Conservation (phyloP, 2,113 vertebrate species). For the Aspidoscelis tigris region DNA sequence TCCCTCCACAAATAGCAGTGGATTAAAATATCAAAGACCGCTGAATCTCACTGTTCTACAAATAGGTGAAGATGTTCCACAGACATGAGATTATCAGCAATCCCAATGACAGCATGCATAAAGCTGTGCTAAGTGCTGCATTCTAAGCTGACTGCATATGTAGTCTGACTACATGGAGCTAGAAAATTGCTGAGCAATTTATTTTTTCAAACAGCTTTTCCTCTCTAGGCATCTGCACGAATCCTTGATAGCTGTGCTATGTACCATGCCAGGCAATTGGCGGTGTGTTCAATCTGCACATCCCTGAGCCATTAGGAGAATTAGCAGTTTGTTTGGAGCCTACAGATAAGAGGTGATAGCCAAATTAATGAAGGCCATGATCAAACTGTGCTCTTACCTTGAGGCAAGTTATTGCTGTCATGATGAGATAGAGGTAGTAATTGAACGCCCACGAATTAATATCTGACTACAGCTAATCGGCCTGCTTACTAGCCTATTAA, state of each 20-base stretch:
- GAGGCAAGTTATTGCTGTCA: conserved; percentile 7
- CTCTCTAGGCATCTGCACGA: background rate
- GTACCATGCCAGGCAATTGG: background rate
- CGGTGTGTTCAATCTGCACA: conserved; percentile 2
- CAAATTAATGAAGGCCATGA: conserved; percentile 24
- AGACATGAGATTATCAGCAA: background rate
- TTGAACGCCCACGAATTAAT: conserved; percentile 8
- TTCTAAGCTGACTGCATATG: background rate
- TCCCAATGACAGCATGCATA: background rate
- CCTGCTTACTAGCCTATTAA: background rate
- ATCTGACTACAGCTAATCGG: background rate
- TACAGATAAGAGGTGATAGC: background rate
- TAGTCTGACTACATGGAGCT: background rate
- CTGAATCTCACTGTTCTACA: background rate
- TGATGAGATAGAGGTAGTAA: background rate
- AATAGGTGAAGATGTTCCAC: background rate
- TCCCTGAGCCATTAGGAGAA: conserved; percentile 6
- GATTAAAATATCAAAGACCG: background rate
- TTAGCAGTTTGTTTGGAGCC: conserved; percentile 12
- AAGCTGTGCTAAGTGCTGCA: background rate
- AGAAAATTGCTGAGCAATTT: conserved; percentile 1
- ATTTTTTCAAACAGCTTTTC: background rate
- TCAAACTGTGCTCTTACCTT: conserved; percentile 3
- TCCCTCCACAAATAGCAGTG: background rate
- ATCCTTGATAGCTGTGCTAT: background rate